phyloP scores from a whole-genome alignment of 2,888 invertebrate genomes.

The Cryptus viduatorius region DNA sequence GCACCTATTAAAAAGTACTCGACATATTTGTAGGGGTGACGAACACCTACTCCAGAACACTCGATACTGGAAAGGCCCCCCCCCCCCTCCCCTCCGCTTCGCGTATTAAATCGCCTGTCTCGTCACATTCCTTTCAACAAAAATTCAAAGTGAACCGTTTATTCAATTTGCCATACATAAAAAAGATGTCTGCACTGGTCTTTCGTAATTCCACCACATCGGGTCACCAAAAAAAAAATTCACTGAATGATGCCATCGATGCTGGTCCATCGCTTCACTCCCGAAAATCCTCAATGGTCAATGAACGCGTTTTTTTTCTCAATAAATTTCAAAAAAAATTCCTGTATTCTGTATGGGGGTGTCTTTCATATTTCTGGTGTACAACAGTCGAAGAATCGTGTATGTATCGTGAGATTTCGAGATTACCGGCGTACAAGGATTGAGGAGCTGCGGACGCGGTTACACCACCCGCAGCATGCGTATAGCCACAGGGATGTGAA shows the following conservation, averaged over 20 bases:
- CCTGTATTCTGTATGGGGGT: constrained; percentile 57
- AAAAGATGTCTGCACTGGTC: background rate
- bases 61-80: background rate
- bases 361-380: constrained; percentile 63
- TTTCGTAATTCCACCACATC: background rate
- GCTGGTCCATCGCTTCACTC: constrained; percentile 33
- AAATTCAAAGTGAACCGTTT: background rate
- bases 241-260: constrained; percentile 25
- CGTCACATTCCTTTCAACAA: background rate
- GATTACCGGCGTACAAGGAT: constrained; percentile 30
- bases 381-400: constrained; percentile 44
- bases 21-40: constrained; percentile 65
- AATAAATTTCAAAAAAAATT: constrained; percentile 13
- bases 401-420: constrained; percentile 62
- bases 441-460: background rate
- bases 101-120: constrained; percentile 1
- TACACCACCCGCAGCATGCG: constrained; percentile 66
- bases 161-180: no score
- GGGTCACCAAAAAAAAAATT: background rate
- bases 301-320: constrained; percentile 4
- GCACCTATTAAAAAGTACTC: constrained; percentile 68
- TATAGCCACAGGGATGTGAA: constrained; percentile 16
- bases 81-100: no score
- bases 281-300: constrained; percentile 30
- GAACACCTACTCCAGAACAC: background rate